These are phyloP conservation scores for Alligator sinensis DNA, from an alignment of 2,113 vertebrate genomes.

Conservation along the genomic window DNA sequence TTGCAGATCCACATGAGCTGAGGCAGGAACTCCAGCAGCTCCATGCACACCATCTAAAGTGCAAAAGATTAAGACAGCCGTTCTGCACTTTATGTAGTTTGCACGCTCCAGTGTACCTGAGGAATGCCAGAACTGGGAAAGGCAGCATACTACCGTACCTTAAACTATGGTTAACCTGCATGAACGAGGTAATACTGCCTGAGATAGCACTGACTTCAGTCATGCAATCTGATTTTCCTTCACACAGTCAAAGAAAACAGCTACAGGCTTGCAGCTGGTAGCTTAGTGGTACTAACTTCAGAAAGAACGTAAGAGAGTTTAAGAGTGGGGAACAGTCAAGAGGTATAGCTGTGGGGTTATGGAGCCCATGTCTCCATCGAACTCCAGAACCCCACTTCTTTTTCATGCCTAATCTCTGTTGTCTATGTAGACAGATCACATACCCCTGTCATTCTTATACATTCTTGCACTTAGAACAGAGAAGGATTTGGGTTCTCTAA, in stretches of 20 bases:
- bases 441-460: rapidly evolving
- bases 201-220: not conserved
- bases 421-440: not conserved
- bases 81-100: not conserved
- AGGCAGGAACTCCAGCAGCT: not conserved
- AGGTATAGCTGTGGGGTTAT: not conserved
- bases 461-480: not conserved
- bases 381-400: not conserved
- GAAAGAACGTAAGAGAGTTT: not conserved
- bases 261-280: not conserved
- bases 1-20: not conserved
- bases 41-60: not conserved
- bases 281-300: not conserved
- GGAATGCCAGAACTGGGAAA: constrained; percentile 49
- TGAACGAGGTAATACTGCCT: not conserved
- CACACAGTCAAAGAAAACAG: not conserved
- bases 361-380: not conserved
- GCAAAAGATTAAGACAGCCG: not conserved
- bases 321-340: not conserved
- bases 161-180: not conserved
- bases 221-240: not conserved
- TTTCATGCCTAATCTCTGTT: not conserved
- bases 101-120: constrained; percentile 23
- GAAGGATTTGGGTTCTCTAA: not conserved
- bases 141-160: constrained; percentile 18